Evolutionary conservation across 92 coral and sea anemone species (phyloP), one percentile per base, ranked within the genome.

Genomic region (Isaurus tuberculatus): DNA sequence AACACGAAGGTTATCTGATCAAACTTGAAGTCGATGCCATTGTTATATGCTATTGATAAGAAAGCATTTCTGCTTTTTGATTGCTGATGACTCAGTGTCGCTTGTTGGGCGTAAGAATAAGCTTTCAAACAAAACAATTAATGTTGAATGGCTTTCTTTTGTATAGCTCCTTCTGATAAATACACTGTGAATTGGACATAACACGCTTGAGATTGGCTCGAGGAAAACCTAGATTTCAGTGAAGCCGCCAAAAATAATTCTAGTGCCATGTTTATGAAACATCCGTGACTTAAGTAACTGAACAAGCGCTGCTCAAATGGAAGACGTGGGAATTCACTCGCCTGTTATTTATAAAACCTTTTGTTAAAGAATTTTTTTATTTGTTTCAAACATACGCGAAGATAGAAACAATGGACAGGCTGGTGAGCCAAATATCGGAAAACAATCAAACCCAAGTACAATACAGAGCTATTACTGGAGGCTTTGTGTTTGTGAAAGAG

Each of bases 41-140:
- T 71, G 78, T 71, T 42, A 5, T 36, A 20, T 15, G 22, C 78
- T 14, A 42, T 71, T 71, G 78, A 71, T 16, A 43, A 48, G 10
- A 43, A 71, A 69, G 55, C 78, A 40, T 40, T n/a, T 40, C 78
- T 22, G 42, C n/a, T 71, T 71, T 32, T 40, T 43, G 31, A 71
- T 25, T 40, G 19, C 30, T 40, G 22, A 27, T 71, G 78, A 71
- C 22, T 36, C 55, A n/a, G n/a, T n/a, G n/a, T 71, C 55, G 58
- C n/a, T 13, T 27, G 49, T 23, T 71, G 55, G 78, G 55, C 78
- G 78, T 71, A 71, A 57, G 58, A 51, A 55, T 64, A 34, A 36
- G 48, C 67, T 58, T 20, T 15, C 82, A 77, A 77, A 77, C 82
- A 77, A 77, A 77, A 26, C 82, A 77, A 77, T 77, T 77, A 77